phyloP scores from a whole-genome alignment of 2,113 vertebrate species.

The Rhinichthys klamathensis region DNA sequence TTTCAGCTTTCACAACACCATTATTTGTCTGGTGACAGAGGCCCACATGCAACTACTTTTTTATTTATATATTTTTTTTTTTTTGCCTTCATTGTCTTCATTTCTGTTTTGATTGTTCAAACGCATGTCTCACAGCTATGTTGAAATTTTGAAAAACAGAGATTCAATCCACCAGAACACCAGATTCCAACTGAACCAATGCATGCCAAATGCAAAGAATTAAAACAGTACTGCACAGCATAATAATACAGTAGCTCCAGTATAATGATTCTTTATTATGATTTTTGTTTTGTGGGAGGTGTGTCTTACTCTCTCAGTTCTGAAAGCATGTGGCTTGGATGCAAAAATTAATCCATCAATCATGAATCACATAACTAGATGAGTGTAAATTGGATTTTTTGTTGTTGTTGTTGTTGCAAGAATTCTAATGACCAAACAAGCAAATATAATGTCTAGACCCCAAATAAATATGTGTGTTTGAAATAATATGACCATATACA shows the following conservation, averaged over 20 bases:
- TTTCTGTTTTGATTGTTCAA: neutral
- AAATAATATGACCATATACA: neutral
- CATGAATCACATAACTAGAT: neutral
- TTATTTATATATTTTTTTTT: neutral
- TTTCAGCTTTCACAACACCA: conserved; percentile 15
- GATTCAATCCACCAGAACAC: neutral
- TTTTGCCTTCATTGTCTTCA: neutral
- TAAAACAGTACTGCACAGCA: neutral
- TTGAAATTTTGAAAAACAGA: neutral
- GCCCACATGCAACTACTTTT: neutral
- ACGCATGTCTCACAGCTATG: neutral
- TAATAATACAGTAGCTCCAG: neutral
- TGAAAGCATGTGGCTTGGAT: neutral
- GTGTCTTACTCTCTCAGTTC: neutral
- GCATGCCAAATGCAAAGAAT: neutral
- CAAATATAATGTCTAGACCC: neutral
- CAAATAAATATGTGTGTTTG: neutral
- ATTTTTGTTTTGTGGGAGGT: neutral
- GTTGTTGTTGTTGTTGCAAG: neutral
- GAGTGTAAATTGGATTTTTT: neutral
- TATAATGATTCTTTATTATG: neutral
- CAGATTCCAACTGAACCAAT: neutral
- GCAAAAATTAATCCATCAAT: neutral
- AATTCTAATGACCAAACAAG: neutral
- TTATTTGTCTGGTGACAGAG: conserved; percentile 5